A percentile compares a stretch with the other conserved stretches of the same genome.
Evolutionary conservation across 1,140 invertebrate species (phyloP).

Genomic region (Gonatopus flavifemur): DNA sequence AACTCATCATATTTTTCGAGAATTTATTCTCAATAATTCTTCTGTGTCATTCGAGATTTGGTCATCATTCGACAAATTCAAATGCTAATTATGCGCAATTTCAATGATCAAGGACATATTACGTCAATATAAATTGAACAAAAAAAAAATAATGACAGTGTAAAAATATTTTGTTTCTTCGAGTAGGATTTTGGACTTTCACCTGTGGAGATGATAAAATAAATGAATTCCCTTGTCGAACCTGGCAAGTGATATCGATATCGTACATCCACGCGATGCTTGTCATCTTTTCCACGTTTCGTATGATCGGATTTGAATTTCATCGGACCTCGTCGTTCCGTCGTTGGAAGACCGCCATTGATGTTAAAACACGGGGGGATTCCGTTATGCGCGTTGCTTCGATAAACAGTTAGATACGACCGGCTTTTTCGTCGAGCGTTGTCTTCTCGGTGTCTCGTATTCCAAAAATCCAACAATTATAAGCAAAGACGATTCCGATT

Average conservation of each 20-base stretch:
- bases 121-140: too few species aligned
- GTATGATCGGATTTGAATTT: background rate
- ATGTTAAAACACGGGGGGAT: background rate
- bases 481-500: background rate
- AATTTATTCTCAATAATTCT: too few species aligned
- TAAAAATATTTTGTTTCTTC: too few species aligned
- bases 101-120: too few species aligned
- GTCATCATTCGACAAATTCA: too few species aligned
- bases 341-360: constrained; percentile 20
- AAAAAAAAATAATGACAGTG: too few species aligned
- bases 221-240: background rate
- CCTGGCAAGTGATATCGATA: background rate
- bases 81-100: too few species aligned
- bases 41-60: too few species aligned
- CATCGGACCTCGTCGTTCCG: background rate
- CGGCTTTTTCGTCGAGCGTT: constrained; percentile 5
- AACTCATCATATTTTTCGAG: too few species aligned
- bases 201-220: too few species aligned
- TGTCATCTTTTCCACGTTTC: background rate
- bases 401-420: constrained; percentile 18
- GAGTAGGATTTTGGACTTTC: too few species aligned
- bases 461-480: background rate
- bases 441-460: background rate
- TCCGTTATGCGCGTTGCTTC: constrained; percentile 16
- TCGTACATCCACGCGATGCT: constrained; percentile 14